Evolutionary conservation across 2,113 vertebrate species (phyloP).

Genomic region (Glaucidium brasilianum): DNA sequence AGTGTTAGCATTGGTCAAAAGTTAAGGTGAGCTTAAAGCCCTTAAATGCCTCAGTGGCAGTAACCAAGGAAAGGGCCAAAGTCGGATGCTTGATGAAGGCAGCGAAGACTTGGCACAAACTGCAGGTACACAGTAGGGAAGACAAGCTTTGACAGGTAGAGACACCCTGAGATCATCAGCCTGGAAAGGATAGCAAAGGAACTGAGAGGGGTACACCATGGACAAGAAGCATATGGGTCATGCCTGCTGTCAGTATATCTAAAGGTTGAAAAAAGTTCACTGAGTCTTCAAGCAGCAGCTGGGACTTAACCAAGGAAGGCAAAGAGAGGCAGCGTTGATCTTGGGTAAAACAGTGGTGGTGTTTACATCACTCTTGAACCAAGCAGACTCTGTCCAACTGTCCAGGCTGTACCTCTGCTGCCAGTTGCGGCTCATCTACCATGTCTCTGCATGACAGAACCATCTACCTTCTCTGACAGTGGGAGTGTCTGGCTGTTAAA

Average conservation of each 20-base stretch:
- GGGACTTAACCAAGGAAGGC: neutral
- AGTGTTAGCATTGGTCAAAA: neutral
- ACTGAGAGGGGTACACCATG: rapidly evolving
- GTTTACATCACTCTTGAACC: neutral
- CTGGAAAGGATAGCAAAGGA: neutral
- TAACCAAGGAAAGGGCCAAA: neutral
- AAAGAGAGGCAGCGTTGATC: neutral
- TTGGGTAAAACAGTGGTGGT: neutral
- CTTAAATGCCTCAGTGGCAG: neutral
- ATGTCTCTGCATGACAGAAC: rapidly evolving
- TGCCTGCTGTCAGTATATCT: neutral
- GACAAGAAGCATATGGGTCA: neutral
- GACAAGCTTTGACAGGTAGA: neutral
- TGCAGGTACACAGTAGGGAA: neutral
- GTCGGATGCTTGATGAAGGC: neutral
- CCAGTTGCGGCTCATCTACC: neutral
- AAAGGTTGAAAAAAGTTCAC: neutral
- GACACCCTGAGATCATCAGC: neutral
- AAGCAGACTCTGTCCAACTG: neutral
- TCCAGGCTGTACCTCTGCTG: neutral
- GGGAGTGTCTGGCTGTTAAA: neutral
- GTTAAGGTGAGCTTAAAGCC: neutral
- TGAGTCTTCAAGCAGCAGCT: neutral
- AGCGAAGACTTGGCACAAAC: neutral
- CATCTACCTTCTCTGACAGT: neutral